phyloP scores from a whole-genome alignment of 2,888 invertebrate genomes.

The Agrotis exclamationis region DNA sequence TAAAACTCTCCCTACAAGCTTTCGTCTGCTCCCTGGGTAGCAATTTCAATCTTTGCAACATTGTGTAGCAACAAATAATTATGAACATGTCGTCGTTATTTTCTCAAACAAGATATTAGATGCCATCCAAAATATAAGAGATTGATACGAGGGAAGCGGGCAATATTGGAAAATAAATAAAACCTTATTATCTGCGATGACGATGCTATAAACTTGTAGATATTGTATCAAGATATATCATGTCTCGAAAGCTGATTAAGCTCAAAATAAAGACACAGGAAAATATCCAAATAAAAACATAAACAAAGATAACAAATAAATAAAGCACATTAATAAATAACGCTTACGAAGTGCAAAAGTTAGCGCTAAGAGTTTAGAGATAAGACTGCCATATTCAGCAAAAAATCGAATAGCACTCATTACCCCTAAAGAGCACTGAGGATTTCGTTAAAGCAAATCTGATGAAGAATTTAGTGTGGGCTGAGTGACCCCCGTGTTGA shows the following conservation, averaged over 20 bases:
- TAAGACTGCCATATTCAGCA: slow-evolving; percentile 20
- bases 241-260: slow-evolving; percentile 15
- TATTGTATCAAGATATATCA: slow-evolving; percentile 28
- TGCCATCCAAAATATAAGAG: slow-evolving; percentile 48
- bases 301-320: slow-evolving; percentile 15
- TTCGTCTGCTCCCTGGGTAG: neutral
- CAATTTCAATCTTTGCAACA: neutral
- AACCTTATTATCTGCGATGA: slow-evolving; percentile 58
- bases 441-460: slow-evolving; percentile 49
- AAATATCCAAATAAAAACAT: slow-evolving; percentile 8
- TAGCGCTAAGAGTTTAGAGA: slow-evolving; percentile 22
- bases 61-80: slow-evolving; percentile 10
- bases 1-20: neutral
- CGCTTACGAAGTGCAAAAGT: slow-evolving; percentile 19
- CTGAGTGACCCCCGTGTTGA: slow-evolving; percentile 56
- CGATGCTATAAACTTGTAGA: slow-evolving; percentile 38
- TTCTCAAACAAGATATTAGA: slow-evolving; percentile 46
- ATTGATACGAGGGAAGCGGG: slow-evolving; percentile 41
- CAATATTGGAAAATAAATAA: slow-evolving; percentile 44
- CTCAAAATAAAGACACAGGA: slow-evolving; percentile 21
- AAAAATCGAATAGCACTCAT: slow-evolving; percentile 37
- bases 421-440: slow-evolving; percentile 52
- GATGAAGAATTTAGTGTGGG: slow-evolving; percentile 54
- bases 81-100: slow-evolving; percentile 33
- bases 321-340: slow-evolving; percentile 21